Evolutionary conservation across 1,140 invertebrate genomes (phyloP), one percentile per base, ranked within the genome.

Genomic region (Myzus persicae): DNA sequence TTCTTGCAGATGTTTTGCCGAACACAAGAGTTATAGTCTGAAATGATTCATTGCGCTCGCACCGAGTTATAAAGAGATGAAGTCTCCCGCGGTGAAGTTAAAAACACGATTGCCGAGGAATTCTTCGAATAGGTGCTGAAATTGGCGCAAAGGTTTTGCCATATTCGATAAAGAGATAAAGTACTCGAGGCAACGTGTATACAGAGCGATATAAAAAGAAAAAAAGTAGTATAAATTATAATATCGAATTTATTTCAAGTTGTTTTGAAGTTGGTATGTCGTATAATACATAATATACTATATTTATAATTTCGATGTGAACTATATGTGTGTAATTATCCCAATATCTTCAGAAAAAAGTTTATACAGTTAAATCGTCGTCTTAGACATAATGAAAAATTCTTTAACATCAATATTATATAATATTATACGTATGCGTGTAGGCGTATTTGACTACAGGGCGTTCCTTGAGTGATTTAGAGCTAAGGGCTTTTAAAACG

Each of bases 71-170:
- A 46, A 92, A 93, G 91, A 46, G 67, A 84, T 54, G 88, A 54
- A 40, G 89, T 54, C 81, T 93, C 91, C 91, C 26, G 91, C 36
- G 44, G 91, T 42, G 91, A 93, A 84, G 91, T 93, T n/a, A 54
- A 85, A 84, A 93, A 93, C 81, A 93, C n/a, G 81, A 85, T 85
- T 93, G 46, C 46, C 4, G 26, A 6, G 54, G n/a, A 85, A 93
- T 93, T 93, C 91, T 93, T 48, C 81, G 91, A 93, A 93, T 85
- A 85, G 91, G 91, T 93, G 91, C 91, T 84, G 91, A 93, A 93
- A 93, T 93, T 93, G 81, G 46, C 48, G 91, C 81, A 84, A 82
- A 84, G n/a, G 36, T 92, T 91, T 91, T 38, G 90, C n/a, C 18
- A 59, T 46, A 46, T n/a, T 82, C 44, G 90, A 93, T 42, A 22